A percentile compares a stretch with the other conserved stretches of the same genome.
Evolutionary conservation across 2,113 vertebrate genomes (phyloP).

Genomic region (Pelecanus crispus): DNA sequence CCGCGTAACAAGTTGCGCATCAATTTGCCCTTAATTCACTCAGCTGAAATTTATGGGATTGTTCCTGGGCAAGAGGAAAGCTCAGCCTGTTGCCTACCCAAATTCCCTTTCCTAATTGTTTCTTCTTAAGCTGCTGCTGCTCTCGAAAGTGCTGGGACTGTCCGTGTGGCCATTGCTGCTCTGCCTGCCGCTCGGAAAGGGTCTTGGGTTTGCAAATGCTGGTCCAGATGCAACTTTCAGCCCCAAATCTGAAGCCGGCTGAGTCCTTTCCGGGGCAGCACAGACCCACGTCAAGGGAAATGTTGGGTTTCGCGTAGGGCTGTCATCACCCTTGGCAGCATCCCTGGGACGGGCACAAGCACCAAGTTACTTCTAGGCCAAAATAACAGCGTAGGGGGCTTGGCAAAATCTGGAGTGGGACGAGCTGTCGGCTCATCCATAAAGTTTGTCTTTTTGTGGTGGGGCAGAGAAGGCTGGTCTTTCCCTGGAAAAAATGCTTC

Average conservation of each 20-base stretch:
- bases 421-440: fast-evolving
- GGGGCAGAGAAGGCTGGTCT: neutral
- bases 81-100: neutral
- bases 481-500: neutral
- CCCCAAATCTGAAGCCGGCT: neutral
- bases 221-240: neutral
- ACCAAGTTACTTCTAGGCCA: neutral
- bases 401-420: neutral
- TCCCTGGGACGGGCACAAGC: neutral
- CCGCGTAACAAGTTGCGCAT: fast-evolving
- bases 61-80: neutral
- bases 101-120: neutral
- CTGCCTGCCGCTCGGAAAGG: neutral
- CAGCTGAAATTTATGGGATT: neutral
- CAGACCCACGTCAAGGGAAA: fast-evolving
- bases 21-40: neutral
- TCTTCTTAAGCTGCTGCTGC: neutral
- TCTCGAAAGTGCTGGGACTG: fast-evolving
- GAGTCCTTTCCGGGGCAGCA: neutral
- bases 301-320: fast-evolving
- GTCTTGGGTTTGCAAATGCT: neutral
- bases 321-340: neutral
- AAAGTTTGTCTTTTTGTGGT: neutral
- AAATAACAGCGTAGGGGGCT: neutral
- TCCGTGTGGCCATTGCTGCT: neutral